These are phyloP conservation scores for Trichogramma evanescens DNA, from an alignment of 2,888 invertebrate genomes.

Conservation along the genomic window DNA sequence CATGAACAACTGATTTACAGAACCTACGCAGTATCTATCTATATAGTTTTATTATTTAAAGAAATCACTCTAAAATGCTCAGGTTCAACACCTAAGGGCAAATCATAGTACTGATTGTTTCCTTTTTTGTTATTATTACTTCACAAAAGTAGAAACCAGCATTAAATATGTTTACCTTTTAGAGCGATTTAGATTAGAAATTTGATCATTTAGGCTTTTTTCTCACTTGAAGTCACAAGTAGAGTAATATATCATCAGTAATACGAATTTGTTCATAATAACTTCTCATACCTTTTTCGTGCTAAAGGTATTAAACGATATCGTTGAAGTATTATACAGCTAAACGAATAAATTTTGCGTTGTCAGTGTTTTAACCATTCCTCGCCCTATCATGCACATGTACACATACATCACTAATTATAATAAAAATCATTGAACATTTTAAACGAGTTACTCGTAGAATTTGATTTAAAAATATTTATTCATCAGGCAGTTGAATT, in stretches of 20 bases:
- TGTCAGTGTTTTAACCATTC: constrained; percentile 19
- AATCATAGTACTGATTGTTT: too few relatives aligned
- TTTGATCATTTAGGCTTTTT: too few relatives aligned
- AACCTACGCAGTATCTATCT: too few relatives aligned
- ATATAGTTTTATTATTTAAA: constrained; percentile 2
- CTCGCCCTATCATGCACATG: constrained; percentile 15
- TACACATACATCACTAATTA: constrained; percentile 19
- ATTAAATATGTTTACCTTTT: too few relatives aligned
- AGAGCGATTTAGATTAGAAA: too few relatives aligned
- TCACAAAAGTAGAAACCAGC: too few relatives aligned
- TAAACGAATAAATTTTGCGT: constrained; percentile 17
- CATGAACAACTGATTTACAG: too few relatives aligned
- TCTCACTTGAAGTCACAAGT: too few relatives aligned
- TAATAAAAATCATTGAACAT: constrained; percentile 14
- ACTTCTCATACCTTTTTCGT: too few relatives aligned
- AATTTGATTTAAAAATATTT: constrained; percentile 17
- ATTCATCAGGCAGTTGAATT: neutral
- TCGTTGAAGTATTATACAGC: constrained; percentile 19
- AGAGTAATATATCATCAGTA: too few relatives aligned
- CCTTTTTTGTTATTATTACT: too few relatives aligned
- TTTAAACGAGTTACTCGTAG: constrained; percentile 17
- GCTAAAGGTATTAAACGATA: constrained; percentile 16
- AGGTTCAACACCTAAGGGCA: neutral
- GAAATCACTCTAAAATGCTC: constrained; percentile 15
- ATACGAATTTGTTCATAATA: too few relatives aligned